A percentile compares a stretch with the other conserved stretches of the same genome.
Evolutionary conservation across 1,140 invertebrate species (phyloP).

Genomic region (Bombus soroeensis): DNA sequence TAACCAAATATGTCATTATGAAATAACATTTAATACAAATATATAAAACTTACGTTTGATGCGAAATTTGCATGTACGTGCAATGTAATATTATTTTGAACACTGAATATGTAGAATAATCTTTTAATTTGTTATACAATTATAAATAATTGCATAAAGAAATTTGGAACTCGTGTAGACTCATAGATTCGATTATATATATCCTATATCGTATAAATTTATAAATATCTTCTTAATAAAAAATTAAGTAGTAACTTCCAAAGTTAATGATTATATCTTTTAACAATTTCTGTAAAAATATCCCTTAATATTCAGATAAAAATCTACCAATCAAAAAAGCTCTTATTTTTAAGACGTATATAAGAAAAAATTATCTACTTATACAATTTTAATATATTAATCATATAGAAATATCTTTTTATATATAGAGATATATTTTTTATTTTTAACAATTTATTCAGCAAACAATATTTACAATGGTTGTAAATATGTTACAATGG

Average conservation of each 20-base stretch:
- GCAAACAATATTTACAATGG: not conserved
- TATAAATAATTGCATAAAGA: not conserved
- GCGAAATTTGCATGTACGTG: not conserved
- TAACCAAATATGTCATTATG: constrained; percentile 8
- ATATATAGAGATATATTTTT: not conserved
- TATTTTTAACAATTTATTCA: not conserved
- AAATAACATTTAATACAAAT: not conserved
- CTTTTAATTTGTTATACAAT: not conserved
- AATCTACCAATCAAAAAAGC: not conserved
- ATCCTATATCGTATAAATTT: not conserved
- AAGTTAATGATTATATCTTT: not conserved
- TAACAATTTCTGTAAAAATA: not conserved
- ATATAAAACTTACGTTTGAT: too few species aligned
- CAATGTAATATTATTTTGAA: not conserved
- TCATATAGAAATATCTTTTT: not conserved
- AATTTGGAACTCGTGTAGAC: not conserved
- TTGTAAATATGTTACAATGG: not conserved
- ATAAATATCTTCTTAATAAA: not conserved
- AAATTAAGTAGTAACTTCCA: not conserved
- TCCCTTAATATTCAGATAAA: not conserved
- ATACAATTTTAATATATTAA: not conserved
- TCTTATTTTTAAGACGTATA: not conserved
- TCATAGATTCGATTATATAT: not conserved
- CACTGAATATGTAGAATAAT: not conserved
- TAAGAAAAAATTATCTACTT: not conserved